Evolutionary conservation across 2,797 vertebrate genomes (phyloP).

Genomic region (Rhincodon typus): DNA sequence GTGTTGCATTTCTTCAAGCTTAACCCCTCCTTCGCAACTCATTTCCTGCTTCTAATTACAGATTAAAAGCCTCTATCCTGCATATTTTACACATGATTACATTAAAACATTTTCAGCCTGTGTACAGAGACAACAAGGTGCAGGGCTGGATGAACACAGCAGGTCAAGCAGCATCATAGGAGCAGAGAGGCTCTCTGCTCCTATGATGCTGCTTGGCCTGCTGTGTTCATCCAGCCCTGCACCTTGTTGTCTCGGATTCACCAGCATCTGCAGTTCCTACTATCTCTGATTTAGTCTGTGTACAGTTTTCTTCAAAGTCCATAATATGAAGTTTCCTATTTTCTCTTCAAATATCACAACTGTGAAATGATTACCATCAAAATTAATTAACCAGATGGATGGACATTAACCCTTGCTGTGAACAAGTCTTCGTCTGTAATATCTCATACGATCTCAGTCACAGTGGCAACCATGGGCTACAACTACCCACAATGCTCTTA

Average conservation of each 20-base stretch:
- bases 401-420: not conserved
- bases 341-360: not conserved
- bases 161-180: too few species aligned
- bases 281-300: too few species aligned
- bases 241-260: too few species aligned
- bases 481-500: not conserved
- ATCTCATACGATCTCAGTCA: not conserved
- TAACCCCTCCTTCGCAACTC: not conserved
- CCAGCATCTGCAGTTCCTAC: too few species aligned
- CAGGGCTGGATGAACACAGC: too few species aligned
- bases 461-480: not conserved
- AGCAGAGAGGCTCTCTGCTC: too few species aligned
- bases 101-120: not conserved
- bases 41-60: not conserved
- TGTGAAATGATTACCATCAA: not conserved
- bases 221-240: too few species aligned
- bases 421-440: not conserved
- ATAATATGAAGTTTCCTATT: not conserved
- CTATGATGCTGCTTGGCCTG: too few species aligned
- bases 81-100: not conserved
- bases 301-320: not conserved
- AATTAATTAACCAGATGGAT: not conserved
- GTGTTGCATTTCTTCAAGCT: not conserved
- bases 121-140: too few species aligned
- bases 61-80: not conserved